A percentile compares a stretch with the other conserved stretches of the same genome.
Evolutionary conservation across 2,113 vertebrate species (phyloP).

Genomic region (Mirounga angustirostris): DNA sequence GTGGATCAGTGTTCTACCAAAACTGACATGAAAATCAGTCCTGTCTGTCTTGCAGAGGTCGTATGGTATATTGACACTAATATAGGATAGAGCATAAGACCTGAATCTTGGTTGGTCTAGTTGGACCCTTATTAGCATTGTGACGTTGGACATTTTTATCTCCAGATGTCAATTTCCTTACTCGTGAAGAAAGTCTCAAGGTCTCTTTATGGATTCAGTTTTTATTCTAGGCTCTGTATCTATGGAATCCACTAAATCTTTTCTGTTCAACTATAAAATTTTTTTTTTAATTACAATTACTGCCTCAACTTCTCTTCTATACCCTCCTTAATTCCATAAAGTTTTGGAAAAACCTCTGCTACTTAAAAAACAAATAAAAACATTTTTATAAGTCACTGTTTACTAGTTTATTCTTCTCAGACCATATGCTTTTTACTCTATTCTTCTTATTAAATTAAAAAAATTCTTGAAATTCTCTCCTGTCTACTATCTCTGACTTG

Average conservation of each 20-base stretch:
- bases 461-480: not conserved
- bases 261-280: not conserved
- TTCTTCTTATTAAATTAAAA: not conserved
- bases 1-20: not conserved
- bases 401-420: not conserved
- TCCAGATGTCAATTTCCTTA: not conserved
- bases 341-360: not conserved
- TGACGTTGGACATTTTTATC: not conserved
- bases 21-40: not conserved
- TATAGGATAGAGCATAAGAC: not conserved
- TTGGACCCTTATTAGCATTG: not conserved
- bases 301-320: not conserved
- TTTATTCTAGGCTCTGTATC: not conserved
- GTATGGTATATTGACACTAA: not conserved
- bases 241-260: not conserved
- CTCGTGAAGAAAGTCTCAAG: not conserved
- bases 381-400: not conserved
- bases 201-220: not conserved
- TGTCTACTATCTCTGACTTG: not conserved
- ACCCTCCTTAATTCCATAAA: not conserved
- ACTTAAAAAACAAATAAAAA: not conserved
- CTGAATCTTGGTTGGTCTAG: not conserved
- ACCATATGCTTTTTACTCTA: not conserved
- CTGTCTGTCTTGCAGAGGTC: not conserved
- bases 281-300: not conserved